Percentiles rank a stretch among this genome's conserved stretches.
phyloP scores from a whole-genome alignment of 2,113 vertebrate species.

The Cephalophus harveyi region DNA sequence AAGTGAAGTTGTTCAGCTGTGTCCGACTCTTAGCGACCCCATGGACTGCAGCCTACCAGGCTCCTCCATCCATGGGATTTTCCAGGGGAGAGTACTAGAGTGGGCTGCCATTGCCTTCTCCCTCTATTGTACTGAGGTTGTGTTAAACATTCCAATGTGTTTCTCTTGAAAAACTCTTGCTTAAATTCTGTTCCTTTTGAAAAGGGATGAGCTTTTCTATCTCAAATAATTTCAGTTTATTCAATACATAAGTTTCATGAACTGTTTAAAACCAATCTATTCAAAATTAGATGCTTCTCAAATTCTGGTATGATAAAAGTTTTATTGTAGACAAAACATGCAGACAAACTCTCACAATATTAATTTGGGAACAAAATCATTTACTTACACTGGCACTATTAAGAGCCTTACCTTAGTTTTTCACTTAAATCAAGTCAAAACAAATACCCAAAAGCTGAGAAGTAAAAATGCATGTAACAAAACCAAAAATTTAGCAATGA shows the following conservation, averaged over 20 bases:
- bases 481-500: constrained; percentile 36
- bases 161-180: neutral
- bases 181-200: constrained; percentile 20
- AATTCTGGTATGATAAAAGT: neutral
- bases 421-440: constrained; percentile 29
- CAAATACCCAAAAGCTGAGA: constrained; percentile 21
- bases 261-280: neutral
- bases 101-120: neutral
- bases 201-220: constrained; percentile 13
- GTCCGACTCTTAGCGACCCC: neutral
- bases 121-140: neutral
- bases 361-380: neutral
- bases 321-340: neutral
- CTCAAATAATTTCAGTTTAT: neutral
- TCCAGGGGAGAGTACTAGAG: neutral
- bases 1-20: neutral
- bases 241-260: neutral
- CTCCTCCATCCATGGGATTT: neutral
- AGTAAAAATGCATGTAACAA: constrained; percentile 18
- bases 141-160: neutral
- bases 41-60: neutral
- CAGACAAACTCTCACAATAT: neutral
- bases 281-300: constrained; percentile 3
- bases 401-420: constrained; percentile 4
- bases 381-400: neutral